Evolutionary conservation across 2,888 invertebrate species (phyloP).

Genomic region (Druceiella hillmani): DNA sequence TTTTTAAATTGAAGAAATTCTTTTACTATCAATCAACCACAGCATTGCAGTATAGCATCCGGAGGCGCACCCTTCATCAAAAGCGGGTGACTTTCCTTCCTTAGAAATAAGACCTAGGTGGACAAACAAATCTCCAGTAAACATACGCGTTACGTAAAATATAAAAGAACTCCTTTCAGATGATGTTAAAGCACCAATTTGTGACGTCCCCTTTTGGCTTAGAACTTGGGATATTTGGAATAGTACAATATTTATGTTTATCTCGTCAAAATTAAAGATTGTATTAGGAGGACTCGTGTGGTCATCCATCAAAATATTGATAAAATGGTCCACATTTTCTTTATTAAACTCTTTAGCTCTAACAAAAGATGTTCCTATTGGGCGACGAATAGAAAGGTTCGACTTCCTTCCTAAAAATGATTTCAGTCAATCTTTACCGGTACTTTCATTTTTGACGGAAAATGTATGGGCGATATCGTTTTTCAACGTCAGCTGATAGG

Average conservation of each 20-base stretch:
- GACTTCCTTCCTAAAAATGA: constrained; percentile 3
- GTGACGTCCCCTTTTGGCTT: constrained; percentile 27
- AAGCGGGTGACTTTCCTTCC: constrained; percentile 17
- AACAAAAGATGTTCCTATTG: constrained; percentile 2
- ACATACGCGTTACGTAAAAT: constrained; percentile 21
- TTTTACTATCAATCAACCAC: too few species aligned
- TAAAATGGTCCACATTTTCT: constrained; percentile 2
- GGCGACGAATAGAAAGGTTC: constrained; percentile 2
- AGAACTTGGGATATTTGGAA: constrained; percentile 27
- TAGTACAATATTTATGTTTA: constrained; percentile 29
- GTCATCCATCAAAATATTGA: constrained; percentile 5
- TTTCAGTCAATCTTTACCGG: constrained; percentile 4
- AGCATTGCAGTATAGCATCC: constrained; percentile 19
- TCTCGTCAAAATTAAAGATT: constrained; percentile 32
- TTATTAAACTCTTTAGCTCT: constrained; percentile 4
- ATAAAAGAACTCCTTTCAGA: constrained; percentile 28
- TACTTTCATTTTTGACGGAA: too few species aligned
- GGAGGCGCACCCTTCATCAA: constrained; percentile 23
- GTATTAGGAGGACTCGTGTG: constrained; percentile 17
- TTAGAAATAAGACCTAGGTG: constrained; percentile 25
- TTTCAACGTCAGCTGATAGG: too few species aligned
- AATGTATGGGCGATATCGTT: too few species aligned
- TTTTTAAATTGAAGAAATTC: too few species aligned
- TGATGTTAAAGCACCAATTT: constrained; percentile 29
- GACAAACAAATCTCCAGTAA: constrained; percentile 22